A percentile compares a stretch with the other conserved stretches of the same genome.
These are phyloP conservation scores for Xylota sylvarum DNA, from an alignment of 2,888 invertebrate species.

Conservation along the genomic window DNA sequence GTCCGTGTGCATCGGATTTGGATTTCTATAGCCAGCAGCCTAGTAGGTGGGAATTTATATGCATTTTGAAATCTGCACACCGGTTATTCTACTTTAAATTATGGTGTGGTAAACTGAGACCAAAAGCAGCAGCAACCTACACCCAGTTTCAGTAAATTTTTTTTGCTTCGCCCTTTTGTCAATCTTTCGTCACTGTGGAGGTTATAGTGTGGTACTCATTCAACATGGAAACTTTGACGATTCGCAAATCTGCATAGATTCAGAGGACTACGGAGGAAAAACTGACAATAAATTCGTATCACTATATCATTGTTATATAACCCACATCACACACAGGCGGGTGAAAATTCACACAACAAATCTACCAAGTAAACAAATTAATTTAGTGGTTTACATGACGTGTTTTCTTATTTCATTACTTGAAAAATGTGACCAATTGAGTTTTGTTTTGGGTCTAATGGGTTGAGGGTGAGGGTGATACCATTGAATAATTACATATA, in stretches of 20 bases:
- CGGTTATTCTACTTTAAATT: constrained; percentile 72
- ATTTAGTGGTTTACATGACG: neutral
- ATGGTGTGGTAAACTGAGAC: constrained; percentile 64
- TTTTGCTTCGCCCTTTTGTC: too few species aligned
- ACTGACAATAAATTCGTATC: constrained; percentile 17
- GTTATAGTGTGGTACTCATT: neutral
- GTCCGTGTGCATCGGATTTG: constrained; percentile 11
- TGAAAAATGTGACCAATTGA: neutral
- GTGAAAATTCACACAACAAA: constrained; percentile 19
- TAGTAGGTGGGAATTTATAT: constrained; percentile 70
- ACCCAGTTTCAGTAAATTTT: constrained; percentile 40
- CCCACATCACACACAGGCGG: neutral
- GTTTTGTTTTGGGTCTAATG: neutral
- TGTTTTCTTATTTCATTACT: constrained; percentile 7
- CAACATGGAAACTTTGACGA: constrained; percentile 57
- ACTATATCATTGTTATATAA: constrained; percentile 52
- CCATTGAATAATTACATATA: too few species aligned
- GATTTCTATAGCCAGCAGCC: constrained; percentile 6
- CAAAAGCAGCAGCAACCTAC: constrained; percentile 50
- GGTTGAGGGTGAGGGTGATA: too few species aligned
- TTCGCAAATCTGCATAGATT: constrained; percentile 47
- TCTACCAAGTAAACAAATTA: neutral
- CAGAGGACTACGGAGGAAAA: constrained; percentile 17
- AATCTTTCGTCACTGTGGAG: constrained; percentile 61
- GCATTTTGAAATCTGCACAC: constrained; percentile 73